Base-by-base conservation (phyloP, 2,113 vertebrate species). In the Oxyruncus cristatus region DNA sequence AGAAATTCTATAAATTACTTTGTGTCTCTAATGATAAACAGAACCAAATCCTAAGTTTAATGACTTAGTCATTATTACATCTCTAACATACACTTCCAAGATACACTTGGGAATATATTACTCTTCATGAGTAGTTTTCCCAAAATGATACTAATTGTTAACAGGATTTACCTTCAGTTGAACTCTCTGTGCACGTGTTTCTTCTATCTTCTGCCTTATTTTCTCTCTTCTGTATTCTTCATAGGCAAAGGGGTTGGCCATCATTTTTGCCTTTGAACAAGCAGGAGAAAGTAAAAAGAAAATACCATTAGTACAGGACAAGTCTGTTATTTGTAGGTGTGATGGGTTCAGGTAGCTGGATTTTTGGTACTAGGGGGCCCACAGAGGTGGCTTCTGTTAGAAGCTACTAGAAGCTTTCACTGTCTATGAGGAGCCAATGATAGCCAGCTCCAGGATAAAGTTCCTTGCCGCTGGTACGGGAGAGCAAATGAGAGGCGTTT, bases 121-220 rank as follows among this genome's bases (percentile, higher is more conserved):
- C 27, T 59, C 35, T 68, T 59, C 23, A 74, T 20, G 6, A 62
- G 58, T 1, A 75, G 19, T 50, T 87, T 75, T 58, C 52, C 20
- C 49, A 26, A 9, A 90, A 63, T 20, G 42, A 67, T 12, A 49
- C 5, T 21, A n/a, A 52, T 39, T 75, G n/a, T 73, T 82, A 50
- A 72, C 6, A 66, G 17, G n/a, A 30, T 80, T 97, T 97, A 99
- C 99, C 98, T 99, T 99, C 41, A 99, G 88, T 4, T 99, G 99
- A 65, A 99, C 99, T 90, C 99, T 98, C 87, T 99, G 99, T 22
- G 98, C 98, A 59, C 99, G 98, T 9, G 99, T 98, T 97, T 99
- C 99, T 95, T 99, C 99, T 35, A 99, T 99, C 97, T 99, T 99
- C 97, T 99, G 99, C 19, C 99, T 98, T 94, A 99, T 99, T 97